Conservation (phyloP, 2,113 vertebrate species). For the Piaya cayana region DNA sequence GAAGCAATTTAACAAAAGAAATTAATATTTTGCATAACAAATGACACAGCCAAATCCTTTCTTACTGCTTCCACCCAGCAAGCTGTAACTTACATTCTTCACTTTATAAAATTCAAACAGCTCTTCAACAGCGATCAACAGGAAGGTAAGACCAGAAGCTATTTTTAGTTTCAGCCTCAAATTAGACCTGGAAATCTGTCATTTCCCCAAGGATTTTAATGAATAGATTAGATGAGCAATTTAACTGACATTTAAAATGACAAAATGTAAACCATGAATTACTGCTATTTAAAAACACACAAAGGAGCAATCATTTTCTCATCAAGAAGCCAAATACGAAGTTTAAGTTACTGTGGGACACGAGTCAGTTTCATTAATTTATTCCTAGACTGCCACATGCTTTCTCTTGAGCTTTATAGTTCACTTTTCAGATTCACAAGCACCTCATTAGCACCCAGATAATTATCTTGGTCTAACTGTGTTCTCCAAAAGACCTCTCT, state of each 20-base stretch:
- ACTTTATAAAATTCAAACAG: background rate
- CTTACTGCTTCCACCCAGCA: background rate
- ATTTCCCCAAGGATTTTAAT: constrained; percentile 6
- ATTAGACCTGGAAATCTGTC: constrained; percentile 8
- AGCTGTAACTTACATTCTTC: background rate
- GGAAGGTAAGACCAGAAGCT: background rate
- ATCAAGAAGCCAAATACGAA: constrained; percentile 8
- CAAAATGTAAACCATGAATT: background rate
- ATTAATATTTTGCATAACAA: background rate
- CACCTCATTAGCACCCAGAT: background rate
- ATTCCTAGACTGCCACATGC: background rate
- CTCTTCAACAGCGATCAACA: background rate
- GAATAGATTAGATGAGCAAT: constrained; percentile 40
- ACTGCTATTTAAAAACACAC: constrained; percentile 33
- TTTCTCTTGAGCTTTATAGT: background rate
- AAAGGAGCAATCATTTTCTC: constrained; percentile 14
- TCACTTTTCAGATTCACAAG: background rate
- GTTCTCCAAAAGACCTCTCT: background rate
- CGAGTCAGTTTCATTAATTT: background rate
- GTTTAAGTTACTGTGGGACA: background rate
- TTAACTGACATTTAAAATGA: constrained; percentile 33
- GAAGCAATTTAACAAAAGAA: background rate
- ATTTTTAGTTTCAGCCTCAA: constrained; percentile 21
- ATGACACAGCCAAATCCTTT: background rate
- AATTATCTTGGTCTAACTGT: background rate